Percentiles rank a stretch among this genome's conserved stretches.
These are phyloP conservation scores for Zaprionus kolodkinae DNA, from an alignment of 1,140 invertebrate genomes.

Conservation along the genomic window DNA sequence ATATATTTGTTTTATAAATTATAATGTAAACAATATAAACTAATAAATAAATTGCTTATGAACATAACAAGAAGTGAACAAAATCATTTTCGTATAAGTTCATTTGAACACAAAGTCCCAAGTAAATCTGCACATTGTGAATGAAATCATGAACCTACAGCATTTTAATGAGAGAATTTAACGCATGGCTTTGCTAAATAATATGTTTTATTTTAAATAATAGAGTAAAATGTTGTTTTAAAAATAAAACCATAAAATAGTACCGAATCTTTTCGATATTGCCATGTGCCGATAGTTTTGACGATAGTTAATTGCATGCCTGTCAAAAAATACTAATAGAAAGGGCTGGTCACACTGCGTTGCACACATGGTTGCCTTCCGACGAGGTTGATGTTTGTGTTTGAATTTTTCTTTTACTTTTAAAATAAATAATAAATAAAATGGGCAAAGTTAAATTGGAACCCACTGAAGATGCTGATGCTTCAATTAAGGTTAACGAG, in stretches of 20 bases:
- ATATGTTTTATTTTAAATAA: no score
- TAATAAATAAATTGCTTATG: neutral
- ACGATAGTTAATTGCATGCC: neutral
- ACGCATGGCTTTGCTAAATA: no score
- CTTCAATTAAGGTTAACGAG: constrained; percentile 47
- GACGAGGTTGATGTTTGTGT: neutral
- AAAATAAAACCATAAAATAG: no score
- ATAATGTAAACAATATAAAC: neutral
- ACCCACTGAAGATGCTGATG: constrained; percentile 80
- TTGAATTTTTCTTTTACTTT: neutral
- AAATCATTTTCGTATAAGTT: neutral
- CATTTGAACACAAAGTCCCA: neutral
- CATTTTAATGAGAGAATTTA: no score
- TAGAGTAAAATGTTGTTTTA: no score
- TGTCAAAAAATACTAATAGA: neutral
- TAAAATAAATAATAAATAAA: constrained; percentile 46
- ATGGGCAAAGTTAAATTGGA: constrained; percentile 86
- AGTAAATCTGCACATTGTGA: neutral
- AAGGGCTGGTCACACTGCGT: constrained; percentile 9
- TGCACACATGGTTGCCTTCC: constrained; percentile 33
- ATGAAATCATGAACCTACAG: no score
- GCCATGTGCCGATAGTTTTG: neutral
- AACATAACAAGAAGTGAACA: neutral
- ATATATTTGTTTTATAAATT: neutral
- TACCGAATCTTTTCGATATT: neutral